Evolutionary conservation across 2,888 invertebrate genomes (phyloP), one percentile per base, ranked within the genome.

Genomic region (Lumbricus terrestris): DNA sequence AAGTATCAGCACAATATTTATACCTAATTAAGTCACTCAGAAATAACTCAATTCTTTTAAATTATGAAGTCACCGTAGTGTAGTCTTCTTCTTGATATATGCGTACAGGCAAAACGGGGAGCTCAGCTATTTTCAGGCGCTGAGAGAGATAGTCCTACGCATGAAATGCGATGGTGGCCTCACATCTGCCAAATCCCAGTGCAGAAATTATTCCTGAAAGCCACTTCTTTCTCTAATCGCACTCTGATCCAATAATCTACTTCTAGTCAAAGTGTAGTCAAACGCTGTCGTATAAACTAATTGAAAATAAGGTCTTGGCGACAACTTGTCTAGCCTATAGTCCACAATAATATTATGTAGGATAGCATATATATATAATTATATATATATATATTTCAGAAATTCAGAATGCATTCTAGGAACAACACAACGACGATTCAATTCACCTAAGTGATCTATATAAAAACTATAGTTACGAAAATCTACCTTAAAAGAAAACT

Each of bases 371-470:
- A 54, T 3, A 4, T 0, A n/a, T 1, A 29, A 6, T n/a, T 29
- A 69, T n/a, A 69, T n/a, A 11, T 69, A 15, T 69, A n/a, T n/a
- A n/a, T 3, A 13, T n/a, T 69, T 29, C 29, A 69, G 69, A 69
- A 69, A 29, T 69, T 69, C 69, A 69, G 69, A 69, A 69, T 69
- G 69, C 69, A 69, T 69, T n/a, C n/a, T 69, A 69, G 69, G n/a
- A 69, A 69, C 69, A 69, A 69, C 69, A 69, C 29, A 29, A 69
- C 29, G 8, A 69, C n/a, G 69, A 69, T 69, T n/a, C 69, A n/a
- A 69, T 69, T 69, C n/a, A 69, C 69, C 69, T 69, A 69, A 69
- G 69, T n/a, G n/a, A 69, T 69, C 69, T 69, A 69, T 69, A 69
- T n/a, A 69, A 69, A 69, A 69, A 69, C 69, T 69, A 69, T n/a